Evolutionary conservation across 2,888 invertebrate species (phyloP).

Genomic region (Laothoe populi): DNA sequence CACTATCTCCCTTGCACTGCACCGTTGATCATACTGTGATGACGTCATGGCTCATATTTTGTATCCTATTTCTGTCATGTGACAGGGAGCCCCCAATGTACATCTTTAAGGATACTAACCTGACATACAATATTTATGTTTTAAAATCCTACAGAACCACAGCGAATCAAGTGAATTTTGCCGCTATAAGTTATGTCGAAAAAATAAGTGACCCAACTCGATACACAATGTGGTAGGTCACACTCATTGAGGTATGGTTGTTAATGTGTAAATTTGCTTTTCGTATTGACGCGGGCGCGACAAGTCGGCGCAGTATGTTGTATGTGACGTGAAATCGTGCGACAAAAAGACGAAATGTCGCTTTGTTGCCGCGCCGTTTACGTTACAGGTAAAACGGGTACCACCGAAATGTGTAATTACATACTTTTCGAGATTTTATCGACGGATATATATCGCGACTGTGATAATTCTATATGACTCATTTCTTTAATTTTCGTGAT

Average conservation of each 20-base stretch:
- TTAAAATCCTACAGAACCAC: conserved; percentile 15
- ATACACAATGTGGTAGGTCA: conserved; percentile 71
- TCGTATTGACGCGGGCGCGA: conserved; percentile 59
- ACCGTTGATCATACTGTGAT: too few species aligned
- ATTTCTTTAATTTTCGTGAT: too few species aligned
- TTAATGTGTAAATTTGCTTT: conserved; percentile 70
- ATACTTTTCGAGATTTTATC: too few species aligned
- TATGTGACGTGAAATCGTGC: conserved; percentile 1
- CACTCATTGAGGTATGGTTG: conserved; percentile 61
- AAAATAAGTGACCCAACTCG: conserved; percentile 57
- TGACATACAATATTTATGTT: not conserved
- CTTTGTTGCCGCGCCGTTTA: conserved; percentile 14
- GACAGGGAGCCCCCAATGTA: too few species aligned
- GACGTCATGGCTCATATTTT: too few species aligned
- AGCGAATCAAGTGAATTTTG: conserved; percentile 17
- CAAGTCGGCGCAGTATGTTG: not conserved
- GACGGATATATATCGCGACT: too few species aligned
- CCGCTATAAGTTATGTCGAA: conserved; percentile 37
- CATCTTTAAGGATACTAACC: not conserved
- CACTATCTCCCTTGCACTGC: too few species aligned
- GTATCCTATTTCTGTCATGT: too few species aligned
- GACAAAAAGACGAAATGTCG: conserved; percentile 20
- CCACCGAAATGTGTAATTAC: too few species aligned
- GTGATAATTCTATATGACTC: too few species aligned
- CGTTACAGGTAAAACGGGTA: too few species aligned